These are phyloP conservation scores for Brachirus orientalis DNA, from an alignment of 2,113 vertebrate species.

Conservation along the genomic window DNA sequence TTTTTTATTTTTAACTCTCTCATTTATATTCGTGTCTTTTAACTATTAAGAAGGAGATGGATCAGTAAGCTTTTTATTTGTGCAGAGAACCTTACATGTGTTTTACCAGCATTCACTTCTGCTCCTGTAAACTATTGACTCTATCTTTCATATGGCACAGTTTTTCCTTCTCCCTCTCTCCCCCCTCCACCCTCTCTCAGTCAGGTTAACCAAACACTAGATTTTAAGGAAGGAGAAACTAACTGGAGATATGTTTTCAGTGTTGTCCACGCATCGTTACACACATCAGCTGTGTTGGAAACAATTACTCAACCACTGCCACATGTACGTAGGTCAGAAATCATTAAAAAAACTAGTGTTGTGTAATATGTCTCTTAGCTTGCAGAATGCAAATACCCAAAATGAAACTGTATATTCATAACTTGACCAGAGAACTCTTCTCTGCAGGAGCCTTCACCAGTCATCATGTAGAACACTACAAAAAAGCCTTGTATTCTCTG, in stretches of 20 bases:
- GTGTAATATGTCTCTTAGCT: slow-evolving; percentile 47
- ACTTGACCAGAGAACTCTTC: slow-evolving; percentile 20
- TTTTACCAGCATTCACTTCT: slow-evolving; percentile 19
- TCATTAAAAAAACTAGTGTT: not conserved
- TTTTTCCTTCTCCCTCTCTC: slow-evolving; percentile 3
- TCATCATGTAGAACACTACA: slow-evolving; percentile 6
- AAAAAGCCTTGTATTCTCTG: not conserved
- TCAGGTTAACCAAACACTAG: slow-evolving; percentile 5
- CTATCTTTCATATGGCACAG: slow-evolving; percentile 34
- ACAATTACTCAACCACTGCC: slow-evolving; percentile 49
- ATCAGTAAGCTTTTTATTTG: too few relatives aligned
- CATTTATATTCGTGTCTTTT: too few relatives aligned
- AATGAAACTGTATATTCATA: slow-evolving; percentile 11
- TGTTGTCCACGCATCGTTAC: slow-evolving; percentile 49
- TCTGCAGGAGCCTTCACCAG: slow-evolving; percentile 20
- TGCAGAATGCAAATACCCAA: slow-evolving; percentile 31
- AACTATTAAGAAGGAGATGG: too few relatives aligned
- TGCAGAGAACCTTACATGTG: not conserved
- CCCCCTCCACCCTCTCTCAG: slow-evolving; percentile 4
- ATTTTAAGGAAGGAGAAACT: slow-evolving; percentile 12
- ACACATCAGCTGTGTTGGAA: slow-evolving; percentile 49
- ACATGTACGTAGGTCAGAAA: slow-evolving; percentile 48
- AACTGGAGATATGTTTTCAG: slow-evolving; percentile 41
- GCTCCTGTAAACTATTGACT: slow-evolving; percentile 23
- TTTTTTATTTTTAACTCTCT: too few relatives aligned